Percentiles rank a stretch among this genome's conserved stretches.
Conservation (phyloP, 2,113 vertebrate species). For the Labeo rohita region DNA sequence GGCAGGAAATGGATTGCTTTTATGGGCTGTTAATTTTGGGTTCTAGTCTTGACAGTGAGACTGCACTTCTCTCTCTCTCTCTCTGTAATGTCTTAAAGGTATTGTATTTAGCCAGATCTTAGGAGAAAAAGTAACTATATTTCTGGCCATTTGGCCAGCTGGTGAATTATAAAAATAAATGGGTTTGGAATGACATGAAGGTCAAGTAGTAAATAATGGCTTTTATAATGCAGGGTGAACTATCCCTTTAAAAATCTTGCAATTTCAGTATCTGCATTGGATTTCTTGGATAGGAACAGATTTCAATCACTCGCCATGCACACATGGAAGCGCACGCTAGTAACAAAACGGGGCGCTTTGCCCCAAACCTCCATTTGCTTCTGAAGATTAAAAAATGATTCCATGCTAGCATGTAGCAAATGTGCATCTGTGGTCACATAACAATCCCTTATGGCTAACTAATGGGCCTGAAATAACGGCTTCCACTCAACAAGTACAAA, state of each 20-base stretch:
- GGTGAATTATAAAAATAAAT: too few species aligned
- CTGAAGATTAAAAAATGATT: conserved; percentile 37
- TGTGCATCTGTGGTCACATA: conserved; percentile 47
- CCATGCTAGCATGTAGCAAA: conserved; percentile 32
- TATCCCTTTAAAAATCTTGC: background rate
- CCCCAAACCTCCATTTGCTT: conserved; percentile 31
- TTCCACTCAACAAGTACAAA: conserved; percentile 50
- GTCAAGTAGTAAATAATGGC: background rate
- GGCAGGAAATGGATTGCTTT: background rate
- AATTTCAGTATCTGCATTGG: background rate
- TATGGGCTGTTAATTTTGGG: background rate
- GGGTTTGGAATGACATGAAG: background rate
- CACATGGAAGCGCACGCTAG: background rate
- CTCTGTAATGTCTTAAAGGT: background rate
- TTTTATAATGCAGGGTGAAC: background rate
- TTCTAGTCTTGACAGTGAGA: background rate
- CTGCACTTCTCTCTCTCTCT: too few species aligned
- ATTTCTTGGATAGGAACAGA: background rate
- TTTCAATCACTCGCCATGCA: conserved; percentile 11
- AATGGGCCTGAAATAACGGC: conserved; percentile 55
- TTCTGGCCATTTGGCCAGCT: background rate
- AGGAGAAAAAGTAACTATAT: background rate
- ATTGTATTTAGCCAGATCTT: background rate
- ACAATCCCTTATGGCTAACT: conserved; percentile 47
- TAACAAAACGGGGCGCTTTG: conserved; percentile 12